Evolutionary conservation across 1,140 invertebrate species (phyloP), one percentile per base, ranked within the genome.

Genomic region (Drosophila bipectinata): DNA sequence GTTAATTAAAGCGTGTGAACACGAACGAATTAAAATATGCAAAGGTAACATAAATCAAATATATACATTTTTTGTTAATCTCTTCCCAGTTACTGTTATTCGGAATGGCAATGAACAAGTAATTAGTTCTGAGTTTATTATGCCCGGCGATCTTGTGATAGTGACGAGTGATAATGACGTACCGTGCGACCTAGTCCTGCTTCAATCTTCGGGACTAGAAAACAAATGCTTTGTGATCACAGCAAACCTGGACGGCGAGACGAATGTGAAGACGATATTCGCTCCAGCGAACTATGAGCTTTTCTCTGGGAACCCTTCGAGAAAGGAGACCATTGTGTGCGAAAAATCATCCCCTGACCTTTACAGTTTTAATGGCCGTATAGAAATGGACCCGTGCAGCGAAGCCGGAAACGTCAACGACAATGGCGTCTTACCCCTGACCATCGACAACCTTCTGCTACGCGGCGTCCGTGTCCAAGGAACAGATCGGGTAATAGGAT

Each of bases 151-250:
- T 67, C 92, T 97, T 1, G 94, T 97, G 0, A 93, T 94, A 57
- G 94, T 97, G 0, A 89, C 92, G 18, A 91, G 93, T 1, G 95
- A 96, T 30, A 93, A 95, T 15, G 94, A 95, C 61, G 94, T 98
- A 12, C 96, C 97, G 0, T 96, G 96, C 69, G 97, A 98, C 91
- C 78, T 97, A 10, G 93, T 97, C 3, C 90, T 97, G 26, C 91
- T 98, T 1, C 94, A 94, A 18, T 93, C 89, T 44, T 97, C 97
- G 84, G 98, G 98, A 83, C 96, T 97, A 1, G 95, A 97, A 90
- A 96, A 96, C 12, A 97, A 99, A 93, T 99, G 98, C 92, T 99
- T 98, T 91, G 97, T 99, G 75, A 99, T 99, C 93, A 99, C 99
- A 0, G 97, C 98, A 10, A 99, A 99, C 93, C 92, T 99, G 60